Base-by-base conservation (phyloP, 2,888 invertebrate species). In the Allophyes oxyacanthae region DNA sequence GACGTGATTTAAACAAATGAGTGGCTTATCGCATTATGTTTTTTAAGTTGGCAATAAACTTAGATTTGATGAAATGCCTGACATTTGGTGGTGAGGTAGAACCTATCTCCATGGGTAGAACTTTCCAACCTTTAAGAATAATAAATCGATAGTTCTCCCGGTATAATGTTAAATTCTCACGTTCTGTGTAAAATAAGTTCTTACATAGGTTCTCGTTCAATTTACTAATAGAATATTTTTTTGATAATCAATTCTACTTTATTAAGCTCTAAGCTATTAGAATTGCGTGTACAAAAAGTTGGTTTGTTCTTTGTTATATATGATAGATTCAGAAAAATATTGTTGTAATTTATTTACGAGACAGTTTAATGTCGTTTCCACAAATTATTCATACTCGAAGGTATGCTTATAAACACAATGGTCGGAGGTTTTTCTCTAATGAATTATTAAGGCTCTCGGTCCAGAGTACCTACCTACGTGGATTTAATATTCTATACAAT, bases 401-500 rank as follows among this genome's bases (percentile, higher is more conserved):
- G 64, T 56, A 48, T 57, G 52, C 59, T 74, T 70, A 61, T 68
- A 53, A 72, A 60, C 63, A 68, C 72, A 77, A 72, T 72, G 62
- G 59, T 32, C 45, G 49, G 65, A 68, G 75, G 75, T 70, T 69
- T 75, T 70, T 65, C 61, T 70, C 63, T 77, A 72, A 77, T 79
- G 72, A 79, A 79, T 78, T 75, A 79, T 79, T 75, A 65, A 79
- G 54, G 64, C 42, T 33, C 55, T 56, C 52, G 49, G 45, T 57
- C 50, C 66, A 58, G 54, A 64, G 67, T 55, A n/a, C n/a, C n/a
- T n/a, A n/a, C n/a, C n/a, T n/a, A 54, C 46, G 55, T 62, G 56
- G 62, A 68, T 72, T 79, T 71, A 69, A 79, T 73, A 78, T 79
- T 79, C 73, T 61, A 71, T 64, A 61, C 62, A 69, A 67, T 72